These are phyloP conservation scores for Vanacampus margaritifer DNA, from an alignment of 2,113 vertebrate genomes.

Conservation along the genomic window DNA sequence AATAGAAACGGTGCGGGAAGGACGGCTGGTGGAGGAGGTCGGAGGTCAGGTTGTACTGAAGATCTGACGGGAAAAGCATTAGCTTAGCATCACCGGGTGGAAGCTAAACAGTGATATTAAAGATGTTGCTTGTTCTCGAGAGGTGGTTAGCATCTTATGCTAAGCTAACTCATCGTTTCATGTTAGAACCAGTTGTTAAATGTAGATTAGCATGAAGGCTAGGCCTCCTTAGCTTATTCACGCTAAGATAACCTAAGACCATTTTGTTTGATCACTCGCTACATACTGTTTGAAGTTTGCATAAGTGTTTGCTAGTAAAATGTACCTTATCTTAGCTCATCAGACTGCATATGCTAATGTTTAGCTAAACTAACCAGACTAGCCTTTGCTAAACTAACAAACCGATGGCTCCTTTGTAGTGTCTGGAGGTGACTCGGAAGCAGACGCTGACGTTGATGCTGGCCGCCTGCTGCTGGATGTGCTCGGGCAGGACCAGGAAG, in stretches of 20 bases:
- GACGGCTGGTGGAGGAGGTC: slow-evolving; percentile 81
- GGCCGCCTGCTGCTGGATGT: slow-evolving; percentile 77
- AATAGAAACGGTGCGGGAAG: slow-evolving; percentile 86
- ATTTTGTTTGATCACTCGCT: too few relatives aligned
- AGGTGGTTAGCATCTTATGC: background rate
- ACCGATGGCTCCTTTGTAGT: slow-evolving; percentile 81
- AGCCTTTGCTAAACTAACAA: slow-evolving; percentile 4
- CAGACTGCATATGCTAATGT: background rate
- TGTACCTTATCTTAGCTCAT: too few relatives aligned
- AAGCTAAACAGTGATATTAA: background rate
- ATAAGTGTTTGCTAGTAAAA: background rate
- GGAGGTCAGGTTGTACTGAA: slow-evolving; percentile 87
- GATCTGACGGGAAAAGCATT: slow-evolving; percentile 63
- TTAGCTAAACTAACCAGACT: background rate
- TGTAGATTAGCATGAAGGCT: background rate
- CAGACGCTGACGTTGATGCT: slow-evolving; percentile 85
- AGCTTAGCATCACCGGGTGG: background rate
- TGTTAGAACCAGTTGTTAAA: background rate
- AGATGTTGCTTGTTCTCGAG: too few relatives aligned
- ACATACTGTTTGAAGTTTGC: too few relatives aligned
- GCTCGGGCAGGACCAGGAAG: slow-evolving; percentile 75
- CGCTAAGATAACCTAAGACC: too few relatives aligned
- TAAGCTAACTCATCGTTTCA: background rate
- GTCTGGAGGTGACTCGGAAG: slow-evolving; percentile 80
- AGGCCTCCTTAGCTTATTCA: background rate